Evolutionary conservation across 2,113 vertebrate species (phyloP).

Genomic region (Pyrgilauda ruficollis): DNA sequence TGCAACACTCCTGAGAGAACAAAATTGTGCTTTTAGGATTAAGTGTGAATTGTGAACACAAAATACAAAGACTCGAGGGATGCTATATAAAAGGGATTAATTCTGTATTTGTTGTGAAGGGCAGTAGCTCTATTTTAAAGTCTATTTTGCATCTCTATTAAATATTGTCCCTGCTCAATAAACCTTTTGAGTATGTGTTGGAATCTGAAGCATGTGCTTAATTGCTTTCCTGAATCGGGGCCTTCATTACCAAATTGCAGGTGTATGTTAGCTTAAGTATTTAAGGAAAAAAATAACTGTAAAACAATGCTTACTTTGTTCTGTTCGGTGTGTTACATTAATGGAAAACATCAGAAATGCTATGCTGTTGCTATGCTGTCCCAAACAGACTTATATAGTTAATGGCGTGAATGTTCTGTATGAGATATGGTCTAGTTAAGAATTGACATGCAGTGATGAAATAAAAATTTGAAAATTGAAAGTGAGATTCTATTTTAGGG

Average conservation of each 20-base stretch:
- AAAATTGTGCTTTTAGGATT: neutral
- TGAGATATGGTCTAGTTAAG: neutral
- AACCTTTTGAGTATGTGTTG: conserved; percentile 48
- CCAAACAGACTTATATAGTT: neutral
- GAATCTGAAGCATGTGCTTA: conserved; percentile 48
- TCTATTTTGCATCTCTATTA: neutral
- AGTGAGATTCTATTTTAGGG: neutral
- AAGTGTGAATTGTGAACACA: neutral
- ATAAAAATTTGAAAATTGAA: neutral
- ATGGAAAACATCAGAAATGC: conserved; percentile 26
- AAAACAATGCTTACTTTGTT: conserved; percentile 38
- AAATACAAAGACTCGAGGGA: neutral
- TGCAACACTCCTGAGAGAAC: neutral
- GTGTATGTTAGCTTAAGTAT: conserved; percentile 27
- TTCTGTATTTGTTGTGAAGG: neutral
- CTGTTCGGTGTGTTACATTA: neutral
- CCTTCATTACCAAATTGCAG: conserved; percentile 50
- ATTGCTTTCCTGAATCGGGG: conserved; percentile 36
- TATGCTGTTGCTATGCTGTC: neutral
- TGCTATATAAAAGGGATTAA: neutral
- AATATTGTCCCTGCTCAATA: conserved; percentile 18
- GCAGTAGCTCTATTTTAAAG: neutral
- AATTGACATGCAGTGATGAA: neutral
- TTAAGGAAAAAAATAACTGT: neutral
- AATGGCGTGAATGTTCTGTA: neutral